Conservation (phyloP, 2,113 vertebrate species). For the Poeciliopsis prolifica region DNA sequence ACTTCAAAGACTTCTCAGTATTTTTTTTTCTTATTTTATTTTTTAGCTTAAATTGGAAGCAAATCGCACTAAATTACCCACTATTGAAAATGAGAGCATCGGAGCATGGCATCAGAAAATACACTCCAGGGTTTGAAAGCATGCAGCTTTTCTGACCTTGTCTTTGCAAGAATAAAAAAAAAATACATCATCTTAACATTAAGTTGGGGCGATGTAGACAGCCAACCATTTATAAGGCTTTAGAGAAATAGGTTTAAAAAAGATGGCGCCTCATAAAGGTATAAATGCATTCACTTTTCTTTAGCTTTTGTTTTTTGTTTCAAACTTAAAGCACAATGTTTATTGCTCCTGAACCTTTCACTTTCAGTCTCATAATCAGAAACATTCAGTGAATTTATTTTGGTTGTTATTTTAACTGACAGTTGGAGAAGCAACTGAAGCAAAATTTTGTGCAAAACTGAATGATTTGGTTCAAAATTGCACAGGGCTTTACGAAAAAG, state of each 20-base stretch:
- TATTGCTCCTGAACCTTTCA: not conserved
- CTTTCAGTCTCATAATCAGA: not conserved
- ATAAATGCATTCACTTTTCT: not conserved
- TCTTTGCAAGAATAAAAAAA: not conserved
- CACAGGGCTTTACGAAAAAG: no score
- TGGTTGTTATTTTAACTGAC: not conserved
- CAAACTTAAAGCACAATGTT: not conserved
- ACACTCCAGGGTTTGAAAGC: not conserved
- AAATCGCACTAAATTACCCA: constrained; percentile 9
- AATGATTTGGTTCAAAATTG: no score
- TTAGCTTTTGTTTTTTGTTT: not conserved
- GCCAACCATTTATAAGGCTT: not conserved
- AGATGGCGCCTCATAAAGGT: not conserved
- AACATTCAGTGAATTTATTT: not conserved
- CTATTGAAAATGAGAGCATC: constrained; percentile 7
- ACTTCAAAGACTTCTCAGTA: not conserved
- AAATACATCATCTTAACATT: constrained; percentile 2
- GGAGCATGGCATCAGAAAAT: constrained; percentile 1
- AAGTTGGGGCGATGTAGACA: not conserved
- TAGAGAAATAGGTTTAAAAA: not conserved
- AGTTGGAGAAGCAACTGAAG: no score
- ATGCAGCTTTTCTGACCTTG: not conserved
- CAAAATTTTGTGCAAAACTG: no score
- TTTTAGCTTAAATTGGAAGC: not conserved
- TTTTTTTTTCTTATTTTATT: not conserved